phyloP scores from a whole-genome alignment of 2,888 invertebrate species.

The Meta bourneti region DNA sequence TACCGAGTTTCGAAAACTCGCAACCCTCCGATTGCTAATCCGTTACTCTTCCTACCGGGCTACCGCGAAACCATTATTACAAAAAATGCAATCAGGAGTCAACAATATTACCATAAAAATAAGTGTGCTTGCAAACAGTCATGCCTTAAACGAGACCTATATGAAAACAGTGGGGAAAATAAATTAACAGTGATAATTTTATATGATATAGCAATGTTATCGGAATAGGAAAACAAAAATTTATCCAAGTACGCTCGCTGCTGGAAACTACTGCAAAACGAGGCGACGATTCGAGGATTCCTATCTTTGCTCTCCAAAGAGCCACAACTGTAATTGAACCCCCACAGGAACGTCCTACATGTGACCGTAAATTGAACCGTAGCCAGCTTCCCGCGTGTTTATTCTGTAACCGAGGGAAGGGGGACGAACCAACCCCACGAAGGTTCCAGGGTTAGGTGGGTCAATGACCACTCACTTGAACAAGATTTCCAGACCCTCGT shows the following conservation, averaged over 20 bases:
- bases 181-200: neutral
- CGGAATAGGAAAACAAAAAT: neutral
- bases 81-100: no score
- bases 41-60: no score
- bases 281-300: no score
- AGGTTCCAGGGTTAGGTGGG: constrained; percentile 16
- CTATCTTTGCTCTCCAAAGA: neutral
- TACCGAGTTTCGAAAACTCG: no score
- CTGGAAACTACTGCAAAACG: no score
- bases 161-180: neutral
- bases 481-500: neutral
- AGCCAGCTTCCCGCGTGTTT: neutral
- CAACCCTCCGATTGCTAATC: no score
- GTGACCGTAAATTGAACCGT: neutral
- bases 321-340: neutral
- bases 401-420: neutral
- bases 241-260: no score
- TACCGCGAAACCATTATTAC: no score
- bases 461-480: constrained; percentile 53
- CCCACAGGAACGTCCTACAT: neutral
- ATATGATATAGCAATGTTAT: neutral
- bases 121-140: no score
- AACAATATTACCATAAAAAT: no score
- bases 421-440: neutral
- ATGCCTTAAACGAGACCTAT: no score